Percentiles rank a stretch among this genome's conserved stretches.
phyloP scores from a whole-genome alignment of 1,140 invertebrate species.

The Conus betulinus region DNA sequence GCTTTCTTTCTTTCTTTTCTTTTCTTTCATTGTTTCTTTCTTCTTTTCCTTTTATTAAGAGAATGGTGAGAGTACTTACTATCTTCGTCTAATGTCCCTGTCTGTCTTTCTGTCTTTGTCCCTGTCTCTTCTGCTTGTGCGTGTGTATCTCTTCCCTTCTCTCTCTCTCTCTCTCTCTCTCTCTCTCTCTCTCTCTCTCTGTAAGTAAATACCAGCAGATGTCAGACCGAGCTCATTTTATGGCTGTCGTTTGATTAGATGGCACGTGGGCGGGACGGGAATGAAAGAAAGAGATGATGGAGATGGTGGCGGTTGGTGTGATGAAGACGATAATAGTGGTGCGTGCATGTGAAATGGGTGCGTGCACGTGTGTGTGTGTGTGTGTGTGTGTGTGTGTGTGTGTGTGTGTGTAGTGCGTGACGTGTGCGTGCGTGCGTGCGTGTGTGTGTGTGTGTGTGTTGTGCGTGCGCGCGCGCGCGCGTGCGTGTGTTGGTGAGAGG shows the following conservation, averaged over 20 bases:
- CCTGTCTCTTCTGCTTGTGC: not conserved
- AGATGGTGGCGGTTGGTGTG: not conserved
- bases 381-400: slow-evolving; percentile 18
- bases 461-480: not conserved
- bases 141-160: not conserved
- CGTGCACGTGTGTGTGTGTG: not conserved
- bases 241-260: not conserved
- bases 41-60: too few species aligned
- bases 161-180: not conserved
- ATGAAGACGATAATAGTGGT: not conserved
- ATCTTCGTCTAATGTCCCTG: not conserved
- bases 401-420: not conserved
- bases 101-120: not conserved
- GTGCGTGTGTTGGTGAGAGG: not conserved
- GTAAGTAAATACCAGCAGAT: not conserved
- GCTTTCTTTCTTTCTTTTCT: not conserved
- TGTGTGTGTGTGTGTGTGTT: not conserved
- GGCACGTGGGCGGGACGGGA: not conserved
- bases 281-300: not conserved
- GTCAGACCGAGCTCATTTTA: not conserved
- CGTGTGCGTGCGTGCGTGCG: not conserved
- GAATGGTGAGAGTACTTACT: not conserved
- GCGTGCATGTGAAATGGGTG: not conserved
- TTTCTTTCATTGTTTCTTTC: not conserved
- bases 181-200: not conserved